phyloP scores from a whole-genome alignment of 2,797 vertebrate genomes.

The Tolypeutes matacus region DNA sequence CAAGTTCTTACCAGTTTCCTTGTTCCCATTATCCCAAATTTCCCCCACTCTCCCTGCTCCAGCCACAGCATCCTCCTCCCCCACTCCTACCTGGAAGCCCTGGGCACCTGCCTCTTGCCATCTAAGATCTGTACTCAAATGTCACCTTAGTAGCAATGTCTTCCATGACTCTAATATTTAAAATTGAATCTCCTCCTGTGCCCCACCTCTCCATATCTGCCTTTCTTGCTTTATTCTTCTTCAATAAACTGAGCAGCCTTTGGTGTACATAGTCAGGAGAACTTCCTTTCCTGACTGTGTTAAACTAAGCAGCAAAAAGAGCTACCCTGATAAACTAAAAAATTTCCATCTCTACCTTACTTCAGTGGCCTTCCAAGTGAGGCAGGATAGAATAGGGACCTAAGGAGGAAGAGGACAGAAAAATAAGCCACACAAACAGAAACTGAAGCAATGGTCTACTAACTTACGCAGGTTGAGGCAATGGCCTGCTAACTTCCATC shows the following conservation, averaged over 20 bases:
- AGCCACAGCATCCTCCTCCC: not conserved
- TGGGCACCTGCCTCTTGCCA: not conserved
- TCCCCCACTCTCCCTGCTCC: not conserved
- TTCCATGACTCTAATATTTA: not conserved
- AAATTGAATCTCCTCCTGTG: not conserved
- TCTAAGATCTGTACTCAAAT: constrained; percentile 1
- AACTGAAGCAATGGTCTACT: no score
- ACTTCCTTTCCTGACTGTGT: not conserved
- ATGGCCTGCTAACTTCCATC: no score
- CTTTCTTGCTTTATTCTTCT: not conserved
- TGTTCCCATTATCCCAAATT: not conserved
- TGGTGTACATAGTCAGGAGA: no score
- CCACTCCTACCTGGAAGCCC: not conserved
- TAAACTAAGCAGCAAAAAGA: constrained; percentile 14
- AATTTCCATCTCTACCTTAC: not conserved
- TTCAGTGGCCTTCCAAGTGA: not conserved
- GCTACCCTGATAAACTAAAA: not conserved
- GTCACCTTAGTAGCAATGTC: not conserved
- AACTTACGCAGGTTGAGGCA: no score
- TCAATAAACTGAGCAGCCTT: not conserved
- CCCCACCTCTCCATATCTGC: not conserved
- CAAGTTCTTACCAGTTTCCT: not conserved
- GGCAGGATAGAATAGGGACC: no score
- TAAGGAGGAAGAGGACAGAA: no score
- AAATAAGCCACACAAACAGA: no score